A percentile compares a stretch with the other conserved stretches of the same genome.
phyloP scores from a whole-genome alignment of 2,113 vertebrate genomes.

The Phyllostomus discolor region DNA sequence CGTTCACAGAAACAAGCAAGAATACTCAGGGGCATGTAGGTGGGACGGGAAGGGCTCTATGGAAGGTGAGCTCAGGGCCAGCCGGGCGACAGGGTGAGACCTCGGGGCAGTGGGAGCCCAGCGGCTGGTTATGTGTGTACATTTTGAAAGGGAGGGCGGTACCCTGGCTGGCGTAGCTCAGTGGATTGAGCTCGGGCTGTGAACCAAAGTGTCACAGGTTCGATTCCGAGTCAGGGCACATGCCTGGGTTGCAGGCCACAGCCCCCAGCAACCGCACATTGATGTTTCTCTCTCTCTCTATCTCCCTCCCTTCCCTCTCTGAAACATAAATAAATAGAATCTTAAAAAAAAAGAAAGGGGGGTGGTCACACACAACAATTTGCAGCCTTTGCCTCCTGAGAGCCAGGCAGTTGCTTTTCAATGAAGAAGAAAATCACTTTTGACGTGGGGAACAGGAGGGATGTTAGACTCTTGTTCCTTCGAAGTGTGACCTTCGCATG shows the following conservation, averaged over 20 bases:
- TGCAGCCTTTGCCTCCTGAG: not conserved
- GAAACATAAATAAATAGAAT: too few species aligned
- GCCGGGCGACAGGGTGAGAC: not conserved
- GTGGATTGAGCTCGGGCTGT: too few species aligned
- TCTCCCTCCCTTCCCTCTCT: too few species aligned
- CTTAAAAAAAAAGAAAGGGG: too few species aligned
- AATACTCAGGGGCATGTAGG: not conserved
- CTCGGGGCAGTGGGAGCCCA: rapidly evolving
- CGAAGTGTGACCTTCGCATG: not conserved
- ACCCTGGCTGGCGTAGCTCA: too few species aligned
- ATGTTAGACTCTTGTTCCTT: not conserved
- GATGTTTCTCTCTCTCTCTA: too few species aligned
- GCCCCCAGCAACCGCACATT: too few species aligned
- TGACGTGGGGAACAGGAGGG: not conserved
- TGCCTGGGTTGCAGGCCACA: too few species aligned
- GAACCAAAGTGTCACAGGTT: too few species aligned
- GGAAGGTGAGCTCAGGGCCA: not conserved
- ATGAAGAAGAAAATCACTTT: not conserved
- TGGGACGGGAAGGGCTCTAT: not conserved
- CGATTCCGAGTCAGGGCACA: too few species aligned
- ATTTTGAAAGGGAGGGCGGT: not conserved
- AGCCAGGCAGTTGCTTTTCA: not conserved
- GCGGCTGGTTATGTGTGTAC: not conserved
- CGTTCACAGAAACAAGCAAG: not conserved
- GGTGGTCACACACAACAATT: too few species aligned